Evolutionary conservation across 1,140 invertebrate genomes (phyloP).

Genomic region (Halesus radiatus): DNA sequence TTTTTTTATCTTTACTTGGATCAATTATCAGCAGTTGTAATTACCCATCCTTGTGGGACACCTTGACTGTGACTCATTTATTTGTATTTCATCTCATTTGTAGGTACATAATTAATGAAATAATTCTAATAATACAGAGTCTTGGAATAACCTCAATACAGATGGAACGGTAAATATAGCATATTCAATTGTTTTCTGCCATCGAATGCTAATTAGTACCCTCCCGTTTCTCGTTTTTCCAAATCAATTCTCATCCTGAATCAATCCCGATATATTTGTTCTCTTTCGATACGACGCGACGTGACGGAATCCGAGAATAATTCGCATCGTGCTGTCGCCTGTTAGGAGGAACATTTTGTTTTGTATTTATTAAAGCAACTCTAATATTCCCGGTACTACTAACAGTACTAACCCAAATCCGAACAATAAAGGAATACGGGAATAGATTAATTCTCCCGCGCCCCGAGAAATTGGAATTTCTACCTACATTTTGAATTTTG

Average conservation of each 20-base stretch:
- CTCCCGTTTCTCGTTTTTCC: background rate
- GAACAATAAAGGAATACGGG: background rate
- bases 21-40: no score
- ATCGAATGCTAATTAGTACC: background rate
- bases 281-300: background rate
- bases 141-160: background rate
- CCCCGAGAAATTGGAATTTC: background rate
- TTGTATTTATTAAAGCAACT: background rate
- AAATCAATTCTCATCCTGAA: background rate
- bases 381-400: background rate
- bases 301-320: constrained; percentile 1
- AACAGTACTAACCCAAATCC: background rate
- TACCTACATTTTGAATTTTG: background rate
- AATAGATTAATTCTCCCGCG: background rate
- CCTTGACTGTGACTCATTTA: no score
- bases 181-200: background rate
- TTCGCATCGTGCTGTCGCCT: background rate
- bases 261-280: constrained; percentile 9
- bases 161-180: background rate
- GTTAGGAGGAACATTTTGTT: background rate
- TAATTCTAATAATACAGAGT: no score
- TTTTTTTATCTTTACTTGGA: no score
- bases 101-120: no score
- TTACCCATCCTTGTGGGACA: no score
- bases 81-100: no score